Base-by-base conservation (phyloP, 2,888 invertebrate species). In the Ectobius pallidus region DNA sequence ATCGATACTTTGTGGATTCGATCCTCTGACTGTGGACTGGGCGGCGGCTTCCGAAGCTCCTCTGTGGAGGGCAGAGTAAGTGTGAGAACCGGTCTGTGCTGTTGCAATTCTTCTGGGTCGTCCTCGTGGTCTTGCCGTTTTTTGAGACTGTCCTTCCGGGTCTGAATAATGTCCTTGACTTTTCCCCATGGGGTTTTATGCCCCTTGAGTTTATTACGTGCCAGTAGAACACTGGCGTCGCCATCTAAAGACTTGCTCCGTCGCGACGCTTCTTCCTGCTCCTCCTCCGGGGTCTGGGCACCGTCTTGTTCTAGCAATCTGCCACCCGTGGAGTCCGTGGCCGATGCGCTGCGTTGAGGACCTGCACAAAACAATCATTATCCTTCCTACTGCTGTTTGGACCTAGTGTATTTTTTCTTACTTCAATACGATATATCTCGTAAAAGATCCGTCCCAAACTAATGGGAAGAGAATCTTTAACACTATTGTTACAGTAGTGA, bases 111-210 rank as follows among this genome's bases (percentile, higher is more conserved):
- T n/a, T n/a, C n/a, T n/a, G n/a, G n/a, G n/a, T n/a, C n/a, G n/a
- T n/a, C n/a, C 3, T 83, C 82, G 70, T 86, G 80, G 75, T 81
- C 81, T 46, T 86, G 84, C 79, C 86, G 86, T 81, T 88, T 87
- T 82, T 89, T 89, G 72, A 89, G 86, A 20, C 90, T 89, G 76
- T 90, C 91, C 75, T 89, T 86, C 69, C 89, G 86, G 0, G 91
- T 90, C 79, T 91, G 90, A 75, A 92, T 91, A 72, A 92, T 92
- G 78, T 91, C 91, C 75, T 91, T 89, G 85, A 93, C 91, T 82
- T 91, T 91, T 0, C 90, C 89, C 92, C 92, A 92, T 0, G 92
- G 89, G n/a, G 89, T 91, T 80, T 89, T 90, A 81, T 87, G 86
- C 16, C 85, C 82, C 76, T 87, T 87, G 78, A 86, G 86, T 1